These are phyloP conservation scores for Yponomeuta sedellus DNA, from an alignment of 2,888 invertebrate genomes.

Conservation along the genomic window DNA sequence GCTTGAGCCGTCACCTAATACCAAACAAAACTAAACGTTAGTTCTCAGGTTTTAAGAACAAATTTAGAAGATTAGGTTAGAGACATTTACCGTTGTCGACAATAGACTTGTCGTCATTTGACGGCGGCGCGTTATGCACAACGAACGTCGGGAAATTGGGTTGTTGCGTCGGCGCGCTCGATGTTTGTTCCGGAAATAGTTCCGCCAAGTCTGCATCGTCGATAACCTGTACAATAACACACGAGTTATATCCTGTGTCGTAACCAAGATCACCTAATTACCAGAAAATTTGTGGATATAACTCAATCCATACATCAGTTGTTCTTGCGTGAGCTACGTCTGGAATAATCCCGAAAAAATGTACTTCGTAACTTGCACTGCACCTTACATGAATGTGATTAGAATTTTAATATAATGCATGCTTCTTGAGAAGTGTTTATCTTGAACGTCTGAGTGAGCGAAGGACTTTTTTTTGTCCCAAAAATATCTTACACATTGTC, in stretches of 20 bases:
- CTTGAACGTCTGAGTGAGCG: too few species aligned
- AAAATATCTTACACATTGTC: too few species aligned
- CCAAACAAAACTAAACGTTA: conserved; percentile 25
- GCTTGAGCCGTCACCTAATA: conserved; percentile 77
- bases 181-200: conserved; percentile 83
- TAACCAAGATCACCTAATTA: background rate
- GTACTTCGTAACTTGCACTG: too few species aligned
- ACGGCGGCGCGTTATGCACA: conserved; percentile 57
- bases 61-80: background rate
- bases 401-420: too few species aligned
- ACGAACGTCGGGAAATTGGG: conserved; percentile 75
- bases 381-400: too few species aligned
- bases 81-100: conserved; percentile 60
- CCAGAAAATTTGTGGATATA: too few species aligned
- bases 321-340: too few species aligned
- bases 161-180: conserved; percentile 75
- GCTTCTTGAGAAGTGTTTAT: too few species aligned
- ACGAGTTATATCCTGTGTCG: background rate
- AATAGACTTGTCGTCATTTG: conserved; percentile 63
- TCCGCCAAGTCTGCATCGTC: conserved; percentile 88
- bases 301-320: too few species aligned
- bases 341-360: too few species aligned
- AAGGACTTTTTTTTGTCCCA: too few species aligned
- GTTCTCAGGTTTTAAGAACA: background rate
- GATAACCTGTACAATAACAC: conserved; percentile 74